phyloP scores from a whole-genome alignment of 2,797 vertebrate genomes.

The Masticophis lateralis region DNA sequence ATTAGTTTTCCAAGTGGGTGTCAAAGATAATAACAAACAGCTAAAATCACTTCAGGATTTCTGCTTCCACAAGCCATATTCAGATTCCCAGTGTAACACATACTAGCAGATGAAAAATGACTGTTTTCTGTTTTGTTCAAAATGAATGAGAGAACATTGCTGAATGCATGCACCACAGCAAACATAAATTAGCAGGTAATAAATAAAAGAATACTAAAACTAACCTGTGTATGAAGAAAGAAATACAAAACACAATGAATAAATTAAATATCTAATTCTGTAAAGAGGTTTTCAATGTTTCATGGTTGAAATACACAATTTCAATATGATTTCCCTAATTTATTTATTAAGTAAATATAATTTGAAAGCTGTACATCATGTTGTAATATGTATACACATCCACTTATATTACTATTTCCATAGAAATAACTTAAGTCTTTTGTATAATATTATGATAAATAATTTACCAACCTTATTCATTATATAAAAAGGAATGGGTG shows the following conservation, averaged over 20 bases:
- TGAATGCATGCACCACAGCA: background rate
- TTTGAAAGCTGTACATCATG: background rate
- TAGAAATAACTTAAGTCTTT: background rate
- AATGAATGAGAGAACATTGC: background rate
- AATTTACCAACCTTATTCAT: background rate
- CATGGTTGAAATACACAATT: background rate
- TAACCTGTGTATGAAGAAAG: background rate
- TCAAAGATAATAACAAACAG: background rate
- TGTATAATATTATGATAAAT: background rate
- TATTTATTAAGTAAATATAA: background rate
- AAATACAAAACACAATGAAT: background rate
- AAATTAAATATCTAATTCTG: background rate
- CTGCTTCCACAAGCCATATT: constrained; percentile 1
- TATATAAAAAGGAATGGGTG: background rate
- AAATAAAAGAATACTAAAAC: background rate
- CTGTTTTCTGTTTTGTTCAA: background rate
- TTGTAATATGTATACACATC: background rate
- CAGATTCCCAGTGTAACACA: background rate
- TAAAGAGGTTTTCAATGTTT: background rate
- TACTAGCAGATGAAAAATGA: constrained; percentile 3
- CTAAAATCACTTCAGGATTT: background rate
- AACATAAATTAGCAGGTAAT: background rate
- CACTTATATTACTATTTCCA: background rate
- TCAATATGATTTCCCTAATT: background rate
- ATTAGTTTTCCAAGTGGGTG: background rate